Evolutionary conservation across 2,113 vertebrate genomes (phyloP), one percentile per base, ranked within the genome.

Genomic region (Ursus arctos): DNA sequence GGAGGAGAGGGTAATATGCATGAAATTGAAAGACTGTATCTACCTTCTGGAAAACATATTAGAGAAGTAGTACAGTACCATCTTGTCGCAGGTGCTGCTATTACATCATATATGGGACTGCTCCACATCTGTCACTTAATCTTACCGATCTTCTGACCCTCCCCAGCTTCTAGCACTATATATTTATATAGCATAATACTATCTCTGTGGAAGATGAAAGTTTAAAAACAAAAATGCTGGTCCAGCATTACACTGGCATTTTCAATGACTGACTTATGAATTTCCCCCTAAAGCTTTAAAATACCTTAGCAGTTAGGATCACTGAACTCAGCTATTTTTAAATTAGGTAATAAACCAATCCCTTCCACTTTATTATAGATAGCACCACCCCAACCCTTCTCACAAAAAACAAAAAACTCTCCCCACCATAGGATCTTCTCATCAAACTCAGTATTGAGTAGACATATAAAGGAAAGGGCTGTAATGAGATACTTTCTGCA

Each of bases 281-380:
- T 85, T 89, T 80, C 33, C 22, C 14, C 51, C 59, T 28, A 59
- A 94, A 85, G 67, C 4, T 53, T 86, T 81, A 63, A 72, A 80
- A 55, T 85, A 89, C n/a, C 28, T 26, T 16, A 94, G 80, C 22
- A 83, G n/a, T 43, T 57, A 59, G 79, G 21, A 84, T 59, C 31
- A 80, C 31, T 63, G 40, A 96, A 69, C 43, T 90, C 57, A 61
- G 59, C 67, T 80, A 79, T 65, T 94, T 92, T 94, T 10, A 93
- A 90, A 59, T 80, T 49, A 88, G 15, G 59, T n/a, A 88, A 90
- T 74, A 94, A 94, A 21, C 6, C 51, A 93, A 49, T 57, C 40
- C 55, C 22, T 71, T 86, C 53, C 1, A 82, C 43, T 88, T 86
- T 81, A n/a, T 26, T 51, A 33, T 2, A 94, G 61, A 95, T 4